Evolutionary conservation across 2,797 vertebrate species (phyloP), one percentile per base, ranked within the genome.

Genomic region (Falco biarmicus): DNA sequence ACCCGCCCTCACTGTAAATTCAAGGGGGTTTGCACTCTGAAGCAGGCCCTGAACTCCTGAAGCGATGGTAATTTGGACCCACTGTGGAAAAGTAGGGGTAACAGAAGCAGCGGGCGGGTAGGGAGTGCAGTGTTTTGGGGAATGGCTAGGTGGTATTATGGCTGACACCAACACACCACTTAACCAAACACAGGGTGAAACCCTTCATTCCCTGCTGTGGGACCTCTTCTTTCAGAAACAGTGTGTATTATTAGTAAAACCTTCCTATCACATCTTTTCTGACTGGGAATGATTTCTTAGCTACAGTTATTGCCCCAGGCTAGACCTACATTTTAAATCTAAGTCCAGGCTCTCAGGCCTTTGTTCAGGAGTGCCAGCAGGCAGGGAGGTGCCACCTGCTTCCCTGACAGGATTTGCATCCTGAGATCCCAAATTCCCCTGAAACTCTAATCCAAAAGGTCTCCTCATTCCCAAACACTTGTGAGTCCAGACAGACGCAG

Each of bases 401-500:
- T 20, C 18, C 15, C 37, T 56, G 70, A n/a, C 45, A 69, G 10
- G 13, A 16, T 90, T 90, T 3, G 2, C 34, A 24, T 56, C 70
- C 43, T 77, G 43, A 83, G 43, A 57, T 47, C 34, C 6, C 22
- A 53, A 54, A 60, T 71, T 75, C 26, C 32, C 43, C 16, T 5
- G 7, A 60, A 31, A 73, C 8, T 64, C 16, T 37, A 48, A 45
- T 43, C 11, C 0, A 0, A 82, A 92, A 75, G 10, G 5, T 71
- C 13, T 70, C 12, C 24, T 65, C 11, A 31, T 60, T 82, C 70
- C 54, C 41, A 75, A 0, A 2, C 18, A 22, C 39, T 41, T 69
- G 31, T n/a, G 8, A 74, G 29, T 24, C 0, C 6, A 76, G 54
- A 41, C 4, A 16, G 13, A 25, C 0, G 1, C 1, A 0, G 22